Base-by-base conservation (phyloP, 2,888 invertebrate genomes). In the Epicampocera succincta region DNA sequence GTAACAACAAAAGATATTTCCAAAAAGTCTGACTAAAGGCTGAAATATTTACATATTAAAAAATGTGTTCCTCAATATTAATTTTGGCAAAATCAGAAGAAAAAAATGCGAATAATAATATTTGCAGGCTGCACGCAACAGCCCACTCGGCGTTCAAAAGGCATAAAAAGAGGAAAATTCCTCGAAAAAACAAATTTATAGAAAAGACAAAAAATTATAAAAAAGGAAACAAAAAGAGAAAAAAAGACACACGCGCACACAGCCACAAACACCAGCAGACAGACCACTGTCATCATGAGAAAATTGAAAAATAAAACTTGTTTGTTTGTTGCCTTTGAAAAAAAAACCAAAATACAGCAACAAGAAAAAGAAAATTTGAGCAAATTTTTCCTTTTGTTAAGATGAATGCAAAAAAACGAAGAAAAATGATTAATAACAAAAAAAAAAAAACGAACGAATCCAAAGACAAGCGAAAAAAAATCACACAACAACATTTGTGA, bases 51-150 rank as follows among this genome's bases (percentile, higher is more conserved):
- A n/a, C n/a, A n/a, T n/a, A 72, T 63, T 50, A 76, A 68, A 61
- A 74, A 63, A 33, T 19, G 40, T 21, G 65, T 33, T 54, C 17
- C 17, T 65, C 46, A 46, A 38, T 25, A 46, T 38, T 25, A 50
- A 19, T 66, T 58, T 50, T 38, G 29, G 40, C 42, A 60, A 25
- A 48, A 60, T 60, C 40, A 48, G 54, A 21, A 48, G 25, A 25
- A 38, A 61, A 12, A 52, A 52, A 63, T 6, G 42, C 38, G 56
- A 56, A 40, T 33, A 56, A 13, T 50, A 68, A 17, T 13, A 58
- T 58, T 50, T 78, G 82, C 82, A 82, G 82, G 66, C 82, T 71
- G 58, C 66, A 66, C 40, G 58, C 81, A 65, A 40, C 69, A 48
- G 63, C 82, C 65, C 69, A 69, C 74, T 65, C 50, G 50, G 38